Conservation (phyloP, 2,888 invertebrate genomes). For the Omphaloscelis lunosa region DNA sequence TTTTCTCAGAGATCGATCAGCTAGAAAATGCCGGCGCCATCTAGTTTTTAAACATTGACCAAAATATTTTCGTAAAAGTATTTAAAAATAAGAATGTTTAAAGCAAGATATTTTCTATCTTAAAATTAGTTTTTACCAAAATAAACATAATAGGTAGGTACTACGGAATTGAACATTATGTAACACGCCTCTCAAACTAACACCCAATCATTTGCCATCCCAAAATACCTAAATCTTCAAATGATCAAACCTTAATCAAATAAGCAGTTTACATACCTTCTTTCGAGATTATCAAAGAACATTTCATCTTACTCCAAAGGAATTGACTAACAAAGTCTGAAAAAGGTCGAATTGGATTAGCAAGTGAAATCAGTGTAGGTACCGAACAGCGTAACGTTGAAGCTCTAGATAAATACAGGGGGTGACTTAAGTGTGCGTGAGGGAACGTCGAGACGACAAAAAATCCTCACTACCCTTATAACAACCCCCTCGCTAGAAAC, state of each 20-base stretch:
- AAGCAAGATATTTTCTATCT: not conserved
- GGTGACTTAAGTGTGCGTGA: constrained; percentile 56
- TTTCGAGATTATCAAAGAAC: constrained; percentile 47
- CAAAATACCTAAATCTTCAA: constrained; percentile 1
- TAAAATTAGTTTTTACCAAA: not conserved
- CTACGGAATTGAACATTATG: not conserved
- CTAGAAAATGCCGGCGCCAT: not conserved
- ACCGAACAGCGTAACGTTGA: constrained; percentile 53
- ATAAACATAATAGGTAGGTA: not conserved
- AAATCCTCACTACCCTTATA: constrained; percentile 65
- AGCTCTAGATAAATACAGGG: constrained; percentile 62
- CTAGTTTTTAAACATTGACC: too few relatives aligned
- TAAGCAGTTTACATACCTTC: constrained; percentile 50
- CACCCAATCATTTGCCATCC: not conserved
- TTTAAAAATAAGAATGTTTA: not conserved
- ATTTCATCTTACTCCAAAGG: constrained; percentile 48
- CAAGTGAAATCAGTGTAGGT: constrained; percentile 67
- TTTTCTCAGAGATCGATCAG: too few relatives aligned
- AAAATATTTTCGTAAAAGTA: too few relatives aligned
- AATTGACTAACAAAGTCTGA: constrained; percentile 60
- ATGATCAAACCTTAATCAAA: constrained; percentile 44
- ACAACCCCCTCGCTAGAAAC: constrained; percentile 42
- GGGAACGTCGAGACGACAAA: constrained; percentile 68
- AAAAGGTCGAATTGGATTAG: constrained; percentile 66
- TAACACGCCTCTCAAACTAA: not conserved